Evolutionary conservation across 2,888 invertebrate genomes (phyloP).

Genomic region (Leptinotarsa juncta): DNA sequence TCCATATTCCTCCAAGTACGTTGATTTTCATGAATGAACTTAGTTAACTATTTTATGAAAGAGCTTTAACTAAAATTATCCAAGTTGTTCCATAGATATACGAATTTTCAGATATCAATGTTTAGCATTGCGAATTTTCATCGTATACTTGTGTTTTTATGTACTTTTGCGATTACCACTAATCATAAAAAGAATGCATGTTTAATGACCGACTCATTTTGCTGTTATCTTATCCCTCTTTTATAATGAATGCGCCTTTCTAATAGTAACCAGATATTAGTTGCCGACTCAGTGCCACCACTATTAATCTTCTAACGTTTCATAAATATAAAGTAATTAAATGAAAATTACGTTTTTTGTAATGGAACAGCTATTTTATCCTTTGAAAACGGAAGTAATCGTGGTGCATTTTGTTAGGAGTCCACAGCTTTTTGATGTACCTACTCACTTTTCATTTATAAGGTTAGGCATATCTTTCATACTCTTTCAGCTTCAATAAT

Average conservation of each 20-base stretch:
- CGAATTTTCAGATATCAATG: too few relatives aligned
- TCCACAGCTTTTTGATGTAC: conserved; percentile 20
- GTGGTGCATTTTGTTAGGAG: conserved; percentile 21
- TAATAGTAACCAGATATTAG: conserved; percentile 29
- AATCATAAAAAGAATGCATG: background rate
- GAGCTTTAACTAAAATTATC: too few relatives aligned
- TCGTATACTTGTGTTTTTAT: background rate
- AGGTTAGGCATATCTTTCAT: background rate
- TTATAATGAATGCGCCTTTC: conserved; percentile 27
- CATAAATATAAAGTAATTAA: conserved; percentile 32
- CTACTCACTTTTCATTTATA: background rate
- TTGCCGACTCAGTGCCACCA: conserved; percentile 25
- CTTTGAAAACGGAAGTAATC: conserved; percentile 17
- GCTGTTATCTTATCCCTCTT: conserved; percentile 23
- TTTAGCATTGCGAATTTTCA: background rate
- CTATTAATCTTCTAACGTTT: conserved; percentile 34
- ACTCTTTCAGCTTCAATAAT: too few relatives aligned
- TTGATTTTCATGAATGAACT: too few relatives aligned
- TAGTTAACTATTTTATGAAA: too few relatives aligned
- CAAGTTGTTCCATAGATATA: too few relatives aligned
- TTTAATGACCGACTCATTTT: background rate
- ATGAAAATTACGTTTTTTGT: conserved; percentile 25
- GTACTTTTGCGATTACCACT: background rate
- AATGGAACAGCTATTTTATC: conserved; percentile 31
- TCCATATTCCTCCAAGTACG: too few relatives aligned